Base-by-base conservation (phyloP, 2,888 invertebrate genomes). In the Sminthurinus aureus region DNA sequence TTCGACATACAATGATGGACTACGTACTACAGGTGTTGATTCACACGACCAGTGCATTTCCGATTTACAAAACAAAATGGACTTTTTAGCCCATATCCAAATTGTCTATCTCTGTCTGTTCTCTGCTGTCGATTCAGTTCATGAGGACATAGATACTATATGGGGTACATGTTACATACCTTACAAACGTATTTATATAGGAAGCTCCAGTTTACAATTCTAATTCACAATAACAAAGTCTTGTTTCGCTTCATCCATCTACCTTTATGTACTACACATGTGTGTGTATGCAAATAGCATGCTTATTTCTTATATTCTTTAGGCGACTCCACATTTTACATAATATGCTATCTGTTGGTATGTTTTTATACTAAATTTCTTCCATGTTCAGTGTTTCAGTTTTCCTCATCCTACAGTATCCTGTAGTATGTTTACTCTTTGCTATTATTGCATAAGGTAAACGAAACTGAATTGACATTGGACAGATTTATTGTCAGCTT, bases 21-120 rank as follows among this genome's bases (percentile, higher is more conserved):
- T 73, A 58, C 77, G 26, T 20, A 73, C 73, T 73, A 58, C 77
- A 77, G 77, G 77, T 66, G 66, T n/a, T 15, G n/a, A 69, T 24
- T 79, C 67, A 38, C 79, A 79, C 67, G 78, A 66, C 58, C 77
- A 77, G 51, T 77, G 51, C 77, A 58, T 77, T 77, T 77, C 77
- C 77, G 58, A 52, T 77, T 58, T 58, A 58, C 18, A 58, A 18
- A 13, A 15, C 9, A 58, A 58, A 58, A 13, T 58, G 58, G 2
- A 38, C 38, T 38, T 38, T 38, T 38, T 38, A 38, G 38, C 18
- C 58, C 13, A 58, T 15, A 58, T 18, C 58, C 0, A 58, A 58
- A 58, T 0, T 9, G 18, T 58, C 15, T 13, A 58, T 58, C 15
- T 13, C 58, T 18, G 18, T 18, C 13, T 18, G 18, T 15, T 13